Evolutionary conservation across 2,113 vertebrate genomes (phyloP), one percentile per base, ranked within the genome.

Genomic region (Syngnathus typhle): DNA sequence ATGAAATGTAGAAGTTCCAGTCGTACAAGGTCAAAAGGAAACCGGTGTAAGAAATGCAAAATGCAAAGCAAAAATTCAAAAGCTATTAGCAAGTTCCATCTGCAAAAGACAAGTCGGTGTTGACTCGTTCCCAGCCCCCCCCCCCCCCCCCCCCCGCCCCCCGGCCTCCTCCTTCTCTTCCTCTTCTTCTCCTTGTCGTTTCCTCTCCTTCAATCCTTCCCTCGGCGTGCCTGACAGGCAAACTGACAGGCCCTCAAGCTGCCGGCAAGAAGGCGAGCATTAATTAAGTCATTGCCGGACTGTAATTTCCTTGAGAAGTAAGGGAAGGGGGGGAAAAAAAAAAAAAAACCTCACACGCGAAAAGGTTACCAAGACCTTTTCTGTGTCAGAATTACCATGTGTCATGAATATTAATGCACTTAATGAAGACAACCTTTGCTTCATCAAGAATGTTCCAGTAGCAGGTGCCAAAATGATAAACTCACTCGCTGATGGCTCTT

Each of bases 241-340:
- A 94, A 95, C 95, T 98, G 97, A 99, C 97, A 98, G 94, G 91
- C 90, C 91, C 92, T 96, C 95, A 95, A 94, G 93, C 91, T 90
- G 91, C 71, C 76, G 93, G 85, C 92, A 92, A 93, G 95, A 94
- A 94, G 93, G 91, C 93, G 91, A 92, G 96, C 95, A 95, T 98
- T 99, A 98, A 99, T 99, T 98, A 99, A 99, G 97, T 98, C 96
- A 96, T 99, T 94, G 96, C 95, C 94, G 96, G 97, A 98, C 97
- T 97, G 95, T 98, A 99, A 99, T 99, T 99, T 99, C 94, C 96
- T 97, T 95, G 95, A 98, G 96, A 98, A 98, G 95, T 98, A 96
- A 96, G 98, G 84, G 96, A 96, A 86, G 72, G 84, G 95, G 94
- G 95, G 84, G 69, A 94, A 32, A 32, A 32, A 32, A 96, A 96